phyloP scores from a whole-genome alignment of 2,797 vertebrate genomes.

The Micromesistius poutassou region DNA sequence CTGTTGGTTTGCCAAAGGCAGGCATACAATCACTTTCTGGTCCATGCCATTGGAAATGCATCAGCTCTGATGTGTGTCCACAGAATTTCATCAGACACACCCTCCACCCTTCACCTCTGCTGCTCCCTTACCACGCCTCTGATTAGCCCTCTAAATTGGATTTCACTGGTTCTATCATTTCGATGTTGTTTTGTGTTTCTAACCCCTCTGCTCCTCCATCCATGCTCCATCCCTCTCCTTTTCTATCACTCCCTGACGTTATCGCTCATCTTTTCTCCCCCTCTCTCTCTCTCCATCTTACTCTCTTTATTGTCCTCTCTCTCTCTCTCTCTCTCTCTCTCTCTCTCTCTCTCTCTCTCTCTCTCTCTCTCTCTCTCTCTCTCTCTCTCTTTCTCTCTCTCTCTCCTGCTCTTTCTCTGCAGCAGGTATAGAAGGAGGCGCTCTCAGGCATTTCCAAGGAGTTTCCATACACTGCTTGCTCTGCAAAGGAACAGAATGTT shows the following conservation, averaged over 20 bases:
- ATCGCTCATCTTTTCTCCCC: neutral
- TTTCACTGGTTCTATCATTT: slow-evolving; percentile 49
- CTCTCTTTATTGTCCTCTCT: neutral
- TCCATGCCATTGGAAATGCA: slow-evolving; percentile 28
- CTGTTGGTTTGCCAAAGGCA: slow-evolving; percentile 30
- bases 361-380: neutral
- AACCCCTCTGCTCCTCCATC: slow-evolving; percentile 20
- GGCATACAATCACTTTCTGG: slow-evolving; percentile 29
- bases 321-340: neutral
- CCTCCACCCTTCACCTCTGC: slow-evolving; percentile 55
- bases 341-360: neutral
- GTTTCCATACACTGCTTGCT: neutral
- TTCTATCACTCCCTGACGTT: slow-evolving; percentile 29
- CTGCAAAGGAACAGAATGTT: neutral
- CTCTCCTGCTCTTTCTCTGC: neutral
- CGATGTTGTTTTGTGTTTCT: slow-evolving; percentile 40
- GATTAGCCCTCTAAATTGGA: slow-evolving; percentile 63
- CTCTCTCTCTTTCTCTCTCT: neutral
- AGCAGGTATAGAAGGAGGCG: neutral
- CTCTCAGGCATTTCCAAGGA: neutral
- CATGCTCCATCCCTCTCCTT: slow-evolving; percentile 23
- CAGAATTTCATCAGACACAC: slow-evolving; percentile 56
- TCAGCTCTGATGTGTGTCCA: slow-evolving; percentile 44
- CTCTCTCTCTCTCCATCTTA: neutral
- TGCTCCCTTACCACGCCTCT: slow-evolving; percentile 40